Evolutionary conservation across 2,888 invertebrate genomes (phyloP), one percentile per base, ranked within the genome.

Genomic region (Hoplodrina ambigua): DNA sequence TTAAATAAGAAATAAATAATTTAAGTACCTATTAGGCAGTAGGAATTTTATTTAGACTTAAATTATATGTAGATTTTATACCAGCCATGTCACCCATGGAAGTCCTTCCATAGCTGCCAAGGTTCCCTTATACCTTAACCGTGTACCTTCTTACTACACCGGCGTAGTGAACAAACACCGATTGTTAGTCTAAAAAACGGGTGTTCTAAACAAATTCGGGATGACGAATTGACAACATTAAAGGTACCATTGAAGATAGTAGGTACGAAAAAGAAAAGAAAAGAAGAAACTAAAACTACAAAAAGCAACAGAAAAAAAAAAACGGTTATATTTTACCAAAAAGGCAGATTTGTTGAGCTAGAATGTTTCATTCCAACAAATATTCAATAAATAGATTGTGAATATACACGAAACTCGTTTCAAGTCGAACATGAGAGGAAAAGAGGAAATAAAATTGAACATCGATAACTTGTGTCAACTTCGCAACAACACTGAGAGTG

Each of bases 381-480:
- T 20, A 49, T 58, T 25, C 46, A 33, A 56, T 58, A 78, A 76
- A 78, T 72, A 67, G 67, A 61, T 37, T 75, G 66, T 55, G 59
- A 72, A 77, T 69, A 62, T 68, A 77, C 67, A 69, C 50, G 50
- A 69, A 69, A 67, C 65, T 80, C 64, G 66, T 72, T 72, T 80
- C 69, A 69, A 79, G 57, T 37, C 56, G 59, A 55, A 50, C 37
- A 54, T 44, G 44, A 65, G 53, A 53, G 53, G 66, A 33, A 72
- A 72, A 61, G 15, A 55, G 61, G 46, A 73, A 65, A 68, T 81
- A 62, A 68, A 76, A 72, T 76, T 80, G 81, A 58, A 73, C 77
- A 76, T 73, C 69, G 72, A 81, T 67, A 80, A 65, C n/a, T n/a
- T n/a, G 77, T 70, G 72, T 75, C 80, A 72, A 72, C 50, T 69